phyloP scores from a whole-genome alignment of 2,113 vertebrate species.

The Gymnobelideus leadbeateri region DNA sequence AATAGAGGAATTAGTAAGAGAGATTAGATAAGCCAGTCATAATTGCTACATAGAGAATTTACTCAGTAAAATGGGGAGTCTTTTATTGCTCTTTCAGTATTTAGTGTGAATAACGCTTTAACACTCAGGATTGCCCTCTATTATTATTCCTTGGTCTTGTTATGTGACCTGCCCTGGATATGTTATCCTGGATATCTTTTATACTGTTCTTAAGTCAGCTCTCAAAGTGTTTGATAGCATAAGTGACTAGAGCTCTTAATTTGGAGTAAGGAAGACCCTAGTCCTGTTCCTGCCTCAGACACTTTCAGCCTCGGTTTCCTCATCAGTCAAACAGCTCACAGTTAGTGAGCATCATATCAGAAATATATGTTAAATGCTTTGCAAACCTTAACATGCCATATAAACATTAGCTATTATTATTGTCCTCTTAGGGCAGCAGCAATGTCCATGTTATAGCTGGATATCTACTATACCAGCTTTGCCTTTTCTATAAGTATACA shows the following conservation, averaged over 20 bases:
- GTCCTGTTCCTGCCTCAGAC: neutral
- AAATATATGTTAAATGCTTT: neutral
- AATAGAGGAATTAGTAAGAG: neutral
- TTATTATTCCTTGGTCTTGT: neutral
- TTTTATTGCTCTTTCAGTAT: neutral
- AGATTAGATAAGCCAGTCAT: neutral
- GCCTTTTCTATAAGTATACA: neutral
- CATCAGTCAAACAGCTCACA: neutral
- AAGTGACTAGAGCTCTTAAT: neutral
- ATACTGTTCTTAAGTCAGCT: neutral
- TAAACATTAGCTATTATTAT: neutral
- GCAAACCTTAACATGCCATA: neutral
- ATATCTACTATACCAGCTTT: neutral
- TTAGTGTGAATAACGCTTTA: neutral
- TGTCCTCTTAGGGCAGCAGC: neutral
- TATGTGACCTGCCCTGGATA: neutral
- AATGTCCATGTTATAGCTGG: neutral
- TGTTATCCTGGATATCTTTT: neutral
- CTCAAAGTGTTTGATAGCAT: neutral
- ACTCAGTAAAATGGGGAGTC: neutral
- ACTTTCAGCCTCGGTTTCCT: neutral
- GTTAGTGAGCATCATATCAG: neutral
- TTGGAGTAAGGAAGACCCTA: neutral
- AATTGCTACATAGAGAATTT: neutral
- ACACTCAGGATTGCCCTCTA: neutral